Evolutionary conservation across 92 coral and sea anemone species (phyloP), one percentile per base, ranked within the genome.

Genomic region (Palythoa grandis): DNA sequence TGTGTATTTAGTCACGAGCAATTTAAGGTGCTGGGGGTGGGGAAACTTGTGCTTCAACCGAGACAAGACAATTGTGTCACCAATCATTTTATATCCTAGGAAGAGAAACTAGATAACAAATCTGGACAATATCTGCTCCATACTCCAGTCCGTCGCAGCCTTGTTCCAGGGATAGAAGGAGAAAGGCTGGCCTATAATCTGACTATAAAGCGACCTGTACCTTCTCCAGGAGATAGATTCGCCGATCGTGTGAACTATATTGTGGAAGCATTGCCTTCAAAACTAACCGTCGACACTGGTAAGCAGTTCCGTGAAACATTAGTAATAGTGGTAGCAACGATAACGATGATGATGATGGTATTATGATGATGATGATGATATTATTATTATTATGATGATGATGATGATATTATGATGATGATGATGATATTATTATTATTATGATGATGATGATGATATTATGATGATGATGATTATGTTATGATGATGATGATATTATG

Each of bases 141-240:
- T 7, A 80, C 85, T 3, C 85, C 85, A 20, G 74, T 80, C 16
- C 74, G 85, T 23, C 85, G 74, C 15, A 68, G 40, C 39, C 85
- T 80, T 11, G 85, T 80, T 29, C 75, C 85, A 24, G 85, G 85
- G 1, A 63, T 80, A 17, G 85, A 80, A 53, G 85, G 85, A 24
- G 85, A 80, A 52, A n/a, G 85, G 17, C 58, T 80, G 61, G 85
- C 85, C 23, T 80, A 80, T 29, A 80, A 80, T 22, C 75, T 80
- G 85, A 66, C 65, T 8, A 68, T 80, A 65, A 80, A 80, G 25
- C 74, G 85, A 14, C 61, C 85, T 66, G 74, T 67, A 48, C 74
- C 85, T 39, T 11, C 43, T 15, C 7, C 85, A 68, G 66, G 72
- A 25, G 70, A 63, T 73, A 67, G 4, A 80, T 65, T 40, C 35